Evolutionary conservation across 1,140 invertebrate species (phyloP), one percentile per base, ranked within the genome.

Genomic region (Tetramorium parvispinum): DNA sequence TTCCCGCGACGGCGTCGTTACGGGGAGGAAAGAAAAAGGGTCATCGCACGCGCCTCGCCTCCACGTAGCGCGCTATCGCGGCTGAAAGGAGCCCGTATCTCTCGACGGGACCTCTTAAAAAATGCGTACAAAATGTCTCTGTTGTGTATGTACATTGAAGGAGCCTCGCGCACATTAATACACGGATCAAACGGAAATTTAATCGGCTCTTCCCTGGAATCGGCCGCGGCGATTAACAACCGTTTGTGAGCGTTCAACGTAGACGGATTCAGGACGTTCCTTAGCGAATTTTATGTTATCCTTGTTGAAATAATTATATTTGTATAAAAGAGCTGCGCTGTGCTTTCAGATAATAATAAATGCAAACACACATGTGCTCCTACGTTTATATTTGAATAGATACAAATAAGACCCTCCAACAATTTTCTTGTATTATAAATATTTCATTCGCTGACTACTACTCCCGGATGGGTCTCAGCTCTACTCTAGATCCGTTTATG

Each of bases 91-190:
- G 53, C 16, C 46, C 63, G 32, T 55, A 68, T 81, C 40, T 40
- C 27, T 5, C 43, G 10, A 13, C 18, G 8, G 13, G 7, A 16
- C 24, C 24, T 3, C 1, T 49, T 46, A 24, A 75, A 75, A 71
- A 73, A 59, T 83, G 63, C 49, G 32, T 55, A 68, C 43, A 81
- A 81, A 81, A 83, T 75, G 21, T 73, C 37, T 83, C 68, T 40
- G 5, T 37, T 49, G 70, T 46, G n/a, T 82, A 73, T 83, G 2
- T 49, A 75, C 37, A 59, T 61, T 13, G 21, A 37, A 59, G 27
- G 53, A 49, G 16, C 21, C 7, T 46, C 78, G 37, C 66, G 51
- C 11, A 10, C 61, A 32, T 32, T 4, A 32, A 32, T 32, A 32
- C 21, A 46, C 27, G 32, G 32, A 81, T 55, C 40, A 55, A 66